Base-by-base conservation (phyloP, 2,888 invertebrate species). In the Dolichopus griseipennis region DNA sequence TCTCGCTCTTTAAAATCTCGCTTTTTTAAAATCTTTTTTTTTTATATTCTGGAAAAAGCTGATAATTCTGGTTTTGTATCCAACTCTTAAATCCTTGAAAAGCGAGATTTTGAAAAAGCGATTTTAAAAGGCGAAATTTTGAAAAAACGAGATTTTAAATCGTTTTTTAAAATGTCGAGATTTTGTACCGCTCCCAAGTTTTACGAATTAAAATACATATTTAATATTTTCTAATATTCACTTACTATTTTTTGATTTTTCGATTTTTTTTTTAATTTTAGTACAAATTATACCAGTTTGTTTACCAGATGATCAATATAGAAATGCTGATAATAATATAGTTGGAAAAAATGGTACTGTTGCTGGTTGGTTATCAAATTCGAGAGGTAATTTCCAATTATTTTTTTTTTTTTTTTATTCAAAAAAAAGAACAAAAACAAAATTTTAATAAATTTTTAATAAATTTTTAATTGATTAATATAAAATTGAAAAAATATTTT, bases 341-440 rank as follows among this genome's bases (percentile, higher is more conserved):
- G 81, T 81, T 10, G 83, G 83, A 6, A 78, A 78, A 72, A 81
- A 83, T 73, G 85, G 86, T 72, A 83, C 86, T 66, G 89, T 89
- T 1, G 88, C 90, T 7, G 92, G 91, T 0, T 92, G 91, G 91
- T 91, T 91, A 37, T 84, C 86, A 73, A 88, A 87, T 62, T 86
- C 88, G 78, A 78, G 78, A 67, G 84, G 87, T 84, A 79, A 41
- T 61, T 64, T 22, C 62, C 12, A 7, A 37, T 37, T 10, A 37
- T 37, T 18, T 12, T 18, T 52, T 52, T 18, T 18, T 52, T 41
- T 41, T 41, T 9, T 18, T 18, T 18, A 52, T 52, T 52, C 15
- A 52, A 52, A 15, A 4, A 43, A 43, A 43, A 43, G 12, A 7
- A 43, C 7, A 43, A 43, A 43, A 43, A 43, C 9, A 43, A 43